Conservation (phyloP, 2,797 vertebrate species). For the Gephyroberyx darwinii region DNA sequence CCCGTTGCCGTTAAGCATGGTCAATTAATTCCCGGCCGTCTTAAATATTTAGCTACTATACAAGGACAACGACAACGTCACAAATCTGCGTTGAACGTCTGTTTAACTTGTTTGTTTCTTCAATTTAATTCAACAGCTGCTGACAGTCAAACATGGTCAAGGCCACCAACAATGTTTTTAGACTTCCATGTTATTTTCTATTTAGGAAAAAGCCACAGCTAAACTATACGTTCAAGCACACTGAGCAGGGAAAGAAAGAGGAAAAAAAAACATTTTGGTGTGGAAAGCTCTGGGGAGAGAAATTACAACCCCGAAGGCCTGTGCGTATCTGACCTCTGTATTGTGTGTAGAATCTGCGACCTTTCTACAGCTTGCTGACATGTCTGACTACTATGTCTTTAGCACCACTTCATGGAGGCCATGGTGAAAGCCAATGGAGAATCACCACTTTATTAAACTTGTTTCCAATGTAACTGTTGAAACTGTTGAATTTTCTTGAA, state of each 20-base stretch:
- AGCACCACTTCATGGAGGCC: constrained; percentile 32
- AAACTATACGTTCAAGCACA: constrained; percentile 62
- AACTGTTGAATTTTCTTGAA: too few relatives aligned
- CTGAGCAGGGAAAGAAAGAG: constrained; percentile 8
- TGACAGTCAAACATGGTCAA: constrained; percentile 31
- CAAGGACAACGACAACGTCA: background rate
- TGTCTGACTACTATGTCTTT: constrained; percentile 36
- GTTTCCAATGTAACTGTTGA: too few relatives aligned
- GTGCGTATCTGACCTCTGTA: constrained; percentile 40
- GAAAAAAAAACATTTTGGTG: constrained; percentile 42
- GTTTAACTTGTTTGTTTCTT: constrained; percentile 24
- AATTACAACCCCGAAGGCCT: constrained; percentile 56
- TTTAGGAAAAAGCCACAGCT: constrained; percentile 73
- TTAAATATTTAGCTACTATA: too few relatives aligned
- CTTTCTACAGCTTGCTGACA: constrained; percentile 39
- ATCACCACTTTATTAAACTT: constrained; percentile 15
- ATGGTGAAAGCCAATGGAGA: background rate
- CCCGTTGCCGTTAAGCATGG: too few relatives aligned
- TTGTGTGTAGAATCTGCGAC: constrained; percentile 41
- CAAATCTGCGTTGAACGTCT: constrained; percentile 8
- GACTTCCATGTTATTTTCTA: constrained; percentile 60
- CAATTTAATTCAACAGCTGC: constrained; percentile 27
- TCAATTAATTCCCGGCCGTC: too few relatives aligned
- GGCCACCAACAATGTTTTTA: constrained; percentile 67
- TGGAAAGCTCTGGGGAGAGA: constrained; percentile 47